Percentiles rank a stretch among this genome's conserved stretches.
These are phyloP conservation scores for Eueides isabella DNA, from an alignment of 1,140 invertebrate genomes.

Conservation along the genomic window DNA sequence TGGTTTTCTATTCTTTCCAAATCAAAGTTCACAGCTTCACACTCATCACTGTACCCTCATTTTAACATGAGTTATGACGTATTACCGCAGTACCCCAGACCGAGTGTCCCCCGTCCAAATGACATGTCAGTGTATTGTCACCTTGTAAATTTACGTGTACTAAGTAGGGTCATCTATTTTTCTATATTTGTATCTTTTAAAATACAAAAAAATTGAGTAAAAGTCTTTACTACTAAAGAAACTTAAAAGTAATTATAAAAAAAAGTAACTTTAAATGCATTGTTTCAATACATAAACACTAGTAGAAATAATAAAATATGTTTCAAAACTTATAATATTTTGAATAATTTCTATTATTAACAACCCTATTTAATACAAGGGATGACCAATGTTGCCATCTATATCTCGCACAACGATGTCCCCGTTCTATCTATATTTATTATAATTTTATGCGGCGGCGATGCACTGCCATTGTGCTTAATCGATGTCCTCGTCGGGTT, in stretches of 20 bases:
- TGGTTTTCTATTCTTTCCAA: slow-evolving; percentile 53
- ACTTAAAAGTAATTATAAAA: no score
- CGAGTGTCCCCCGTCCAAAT: slow-evolving; percentile 69
- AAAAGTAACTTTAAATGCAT: no score
- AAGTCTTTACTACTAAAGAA: background rate
- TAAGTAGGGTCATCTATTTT: background rate
- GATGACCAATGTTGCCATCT: slow-evolving; percentile 54
- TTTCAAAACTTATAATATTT: background rate
- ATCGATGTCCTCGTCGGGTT: slow-evolving; percentile 67
- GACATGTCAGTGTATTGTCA: slow-evolving; percentile 75
- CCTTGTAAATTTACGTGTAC: slow-evolving; percentile 57
- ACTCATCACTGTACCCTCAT: slow-evolving; percentile 64
- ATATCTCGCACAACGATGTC: slow-evolving; percentile 33
- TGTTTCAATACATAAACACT: no score
- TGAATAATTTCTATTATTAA: slow-evolving; percentile 13
- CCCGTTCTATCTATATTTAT: slow-evolving; percentile 69
- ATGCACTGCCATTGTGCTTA: slow-evolving; percentile 66
- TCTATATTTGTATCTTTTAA: background rate
- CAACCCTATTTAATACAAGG: slow-evolving; percentile 45
- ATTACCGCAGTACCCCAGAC: slow-evolving; percentile 58
- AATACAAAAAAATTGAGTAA: background rate
- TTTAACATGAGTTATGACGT: slow-evolving; percentile 78
- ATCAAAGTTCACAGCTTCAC: slow-evolving; percentile 69
- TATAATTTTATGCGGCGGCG: slow-evolving; percentile 78
- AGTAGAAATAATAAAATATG: background rate